Conservation (phyloP, 2,113 vertebrate species). For the Ochotona curzoniae region DNA sequence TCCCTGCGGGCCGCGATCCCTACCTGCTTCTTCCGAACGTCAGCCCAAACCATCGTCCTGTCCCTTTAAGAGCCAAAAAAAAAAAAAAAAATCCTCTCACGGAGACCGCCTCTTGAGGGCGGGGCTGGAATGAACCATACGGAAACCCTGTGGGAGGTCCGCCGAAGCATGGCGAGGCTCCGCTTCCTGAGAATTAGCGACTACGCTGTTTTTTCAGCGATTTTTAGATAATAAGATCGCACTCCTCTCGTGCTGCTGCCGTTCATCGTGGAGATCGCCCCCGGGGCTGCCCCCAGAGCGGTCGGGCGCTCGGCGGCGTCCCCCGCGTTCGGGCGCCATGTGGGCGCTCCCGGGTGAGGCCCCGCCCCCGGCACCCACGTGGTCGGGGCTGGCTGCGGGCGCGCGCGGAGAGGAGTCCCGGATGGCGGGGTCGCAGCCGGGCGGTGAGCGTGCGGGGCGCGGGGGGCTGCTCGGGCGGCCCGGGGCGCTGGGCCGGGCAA, state of each 20-base stretch:
- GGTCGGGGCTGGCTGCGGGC: accelerated
- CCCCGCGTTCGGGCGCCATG: not conserved
- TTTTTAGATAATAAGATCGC: too few species aligned
- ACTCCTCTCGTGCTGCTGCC: not conserved
- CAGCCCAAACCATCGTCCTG: conserved; percentile 33
- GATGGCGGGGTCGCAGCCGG: not conserved
- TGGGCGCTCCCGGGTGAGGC: not conserved
- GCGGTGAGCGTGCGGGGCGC: not conserved
- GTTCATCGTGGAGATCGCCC: not conserved
- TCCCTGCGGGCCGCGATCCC: not conserved
- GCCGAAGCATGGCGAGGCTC: accelerated
- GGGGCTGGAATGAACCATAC: conserved; percentile 5
- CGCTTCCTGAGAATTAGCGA: accelerated
- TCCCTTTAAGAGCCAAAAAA: conserved; percentile 73
- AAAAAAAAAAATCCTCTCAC: not conserved
- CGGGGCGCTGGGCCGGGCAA: not conserved
- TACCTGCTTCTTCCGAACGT: conserved; percentile 51
- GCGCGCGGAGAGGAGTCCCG: accelerated
- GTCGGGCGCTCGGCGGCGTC: not conserved
- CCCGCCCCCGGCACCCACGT: conserved; percentile 68
- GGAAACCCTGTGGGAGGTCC: not conserved
- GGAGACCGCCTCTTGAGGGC: conserved; percentile 69
- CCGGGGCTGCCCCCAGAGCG: not conserved
- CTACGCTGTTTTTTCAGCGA: not conserved
- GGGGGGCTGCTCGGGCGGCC: not conserved